phyloP scores from a whole-genome alignment of 2,888 invertebrate genomes.

The Folsomia candida region DNA sequence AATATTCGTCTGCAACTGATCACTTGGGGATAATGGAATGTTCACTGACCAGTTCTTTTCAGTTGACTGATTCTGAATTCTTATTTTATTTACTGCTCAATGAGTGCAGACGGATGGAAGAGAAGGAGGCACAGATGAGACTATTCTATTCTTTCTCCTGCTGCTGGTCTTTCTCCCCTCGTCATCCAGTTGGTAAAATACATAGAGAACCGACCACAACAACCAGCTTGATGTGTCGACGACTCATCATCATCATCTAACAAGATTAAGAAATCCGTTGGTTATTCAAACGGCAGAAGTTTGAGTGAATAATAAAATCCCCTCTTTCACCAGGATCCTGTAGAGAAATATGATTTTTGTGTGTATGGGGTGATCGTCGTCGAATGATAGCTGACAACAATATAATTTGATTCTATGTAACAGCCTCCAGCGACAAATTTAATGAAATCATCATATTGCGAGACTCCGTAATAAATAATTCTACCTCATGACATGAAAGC shows the following conservation, averaged over 20 bases:
- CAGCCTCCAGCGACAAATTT: neutral
- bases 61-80: neutral
- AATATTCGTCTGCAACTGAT: neutral
- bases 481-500: no score
- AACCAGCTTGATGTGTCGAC: neutral
- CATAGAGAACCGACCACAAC: neutral
- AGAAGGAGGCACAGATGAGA: neutral
- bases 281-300: neutral
- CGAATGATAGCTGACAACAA: neutral
- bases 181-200: neutral
- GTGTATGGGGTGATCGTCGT: neutral
- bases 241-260: conserved; percentile 49
- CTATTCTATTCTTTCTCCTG: neutral
- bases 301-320: neutral
- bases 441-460: neutral
- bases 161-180: neutral
- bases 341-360: neutral
- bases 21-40: no score
- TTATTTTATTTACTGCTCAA: conserved; percentile 10
- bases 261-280: conserved; percentile 43
- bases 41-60: neutral
- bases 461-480: neutral
- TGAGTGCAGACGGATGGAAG: neutral
- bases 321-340: neutral
- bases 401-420: neutral